Percentiles rank a stretch among this genome's conserved stretches.
Evolutionary conservation across 1,140 invertebrate genomes (phyloP).

Genomic region (Manduca sexta): DNA sequence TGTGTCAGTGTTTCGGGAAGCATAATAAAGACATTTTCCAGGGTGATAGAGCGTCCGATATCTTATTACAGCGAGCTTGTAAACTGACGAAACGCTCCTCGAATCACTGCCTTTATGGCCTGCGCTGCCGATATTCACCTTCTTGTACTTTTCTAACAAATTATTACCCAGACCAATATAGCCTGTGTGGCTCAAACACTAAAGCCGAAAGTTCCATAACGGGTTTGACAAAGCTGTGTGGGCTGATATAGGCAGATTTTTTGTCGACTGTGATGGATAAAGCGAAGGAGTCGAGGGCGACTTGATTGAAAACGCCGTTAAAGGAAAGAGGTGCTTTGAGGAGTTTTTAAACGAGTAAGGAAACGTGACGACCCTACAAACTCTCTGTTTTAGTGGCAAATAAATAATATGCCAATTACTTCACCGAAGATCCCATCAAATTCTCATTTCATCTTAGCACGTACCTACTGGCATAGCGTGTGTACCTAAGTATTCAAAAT

Average conservation of each 20-base stretch:
- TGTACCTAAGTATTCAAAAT: no score
- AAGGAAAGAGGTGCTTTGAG: constrained; percentile 14
- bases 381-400: neutral
- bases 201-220: constrained; percentile 11
- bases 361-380: neutral
- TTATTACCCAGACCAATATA: constrained; percentile 18
- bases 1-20: constrained; percentile 26
- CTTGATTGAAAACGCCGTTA: constrained; percentile 53
- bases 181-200: constrained; percentile 1
- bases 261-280: constrained; percentile 54
- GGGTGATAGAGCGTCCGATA: constrained; percentile 55
- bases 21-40: constrained; percentile 57
- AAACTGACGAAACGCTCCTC: constrained; percentile 54
- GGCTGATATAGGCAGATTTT: constrained; percentile 54
- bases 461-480: no score
- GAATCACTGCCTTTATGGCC: constrained; percentile 57
- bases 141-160: constrained; percentile 28
- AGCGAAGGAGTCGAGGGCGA: constrained; percentile 34
- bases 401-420: neutral
- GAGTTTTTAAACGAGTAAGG: neutral
- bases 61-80: constrained; percentile 58
- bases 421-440: no score
- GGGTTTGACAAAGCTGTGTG: constrained; percentile 8
- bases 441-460: no score
- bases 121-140: constrained; percentile 53